Evolutionary conservation across 2,888 invertebrate species (phyloP), one percentile per base, ranked within the genome.

Genomic region (Ennomos erosarius): DNA sequence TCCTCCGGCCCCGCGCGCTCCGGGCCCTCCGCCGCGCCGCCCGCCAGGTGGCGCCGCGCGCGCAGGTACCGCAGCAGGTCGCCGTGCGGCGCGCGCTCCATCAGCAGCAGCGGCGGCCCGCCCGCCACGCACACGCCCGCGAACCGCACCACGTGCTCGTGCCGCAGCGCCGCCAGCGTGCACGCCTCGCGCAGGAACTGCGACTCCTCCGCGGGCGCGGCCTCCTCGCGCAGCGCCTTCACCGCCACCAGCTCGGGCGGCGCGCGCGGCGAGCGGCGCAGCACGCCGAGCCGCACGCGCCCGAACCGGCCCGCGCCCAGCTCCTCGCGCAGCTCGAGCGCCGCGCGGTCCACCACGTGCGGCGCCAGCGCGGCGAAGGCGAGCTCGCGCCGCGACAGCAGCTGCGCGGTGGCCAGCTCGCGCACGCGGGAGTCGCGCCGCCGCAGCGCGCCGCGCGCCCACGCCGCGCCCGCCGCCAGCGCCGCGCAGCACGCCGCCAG

Each of bases 71-170:
- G 96, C 79, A 96, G 96, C 69, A 98, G 86, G 80, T 98, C 98
- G 11, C 98, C 98, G 78, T 97, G 97, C 6, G 97, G 91, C 94
- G 98, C 97, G 71, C 97, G 97, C 82, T 98, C 98, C 97, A 98
- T 98, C 0, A 97, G 96, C 71, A 97, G 95, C 9, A 97, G 95
- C 0, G 97, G 97, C 64, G 97, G 97, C 5, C 94, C 95, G 68
- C 96, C 95, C 1, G 96, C 95, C 67, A 97, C 96, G 65, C 88
- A 87, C 10, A 98, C 97, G 0, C 97, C 98, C 10, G 97, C 83
- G 12, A 98, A 90, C 64, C 95, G 94, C 8, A 98, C 95, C 42
- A 98, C 95, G 81, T 98, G 98, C 71, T 95, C 94, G 81, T 98
- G 98, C 51, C 96, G 94, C 73, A 98, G 97, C 44, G 96, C 68